Conservation (phyloP, 2,797 vertebrate species). For the Tragelaphus oryx region DNA sequence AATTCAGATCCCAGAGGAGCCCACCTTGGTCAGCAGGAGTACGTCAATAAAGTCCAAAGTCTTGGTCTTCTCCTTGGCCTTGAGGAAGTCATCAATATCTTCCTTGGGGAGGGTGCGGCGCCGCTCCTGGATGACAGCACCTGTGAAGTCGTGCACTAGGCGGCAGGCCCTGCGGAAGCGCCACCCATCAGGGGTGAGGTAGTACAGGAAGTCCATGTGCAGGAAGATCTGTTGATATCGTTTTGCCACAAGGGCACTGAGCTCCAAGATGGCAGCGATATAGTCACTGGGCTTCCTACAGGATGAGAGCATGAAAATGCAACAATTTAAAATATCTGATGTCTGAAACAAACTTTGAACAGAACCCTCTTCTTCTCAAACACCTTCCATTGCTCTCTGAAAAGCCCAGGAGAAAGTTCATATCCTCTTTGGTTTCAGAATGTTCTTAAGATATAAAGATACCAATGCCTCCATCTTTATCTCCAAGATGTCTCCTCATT, state of each 20-base stretch:
- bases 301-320: slow-evolving; percentile 79
- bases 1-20: slow-evolving; percentile 27
- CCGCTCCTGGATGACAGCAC: slow-evolving; percentile 80
- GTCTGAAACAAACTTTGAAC: background rate
- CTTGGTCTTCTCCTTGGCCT: slow-evolving; percentile 70
- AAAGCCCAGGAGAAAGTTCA: background rate
- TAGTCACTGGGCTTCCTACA: slow-evolving; percentile 84
- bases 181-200: slow-evolving; percentile 78
- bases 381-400: background rate
- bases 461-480: background rate
- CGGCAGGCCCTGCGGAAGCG: slow-evolving; percentile 82
- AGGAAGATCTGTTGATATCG: slow-evolving; percentile 76
- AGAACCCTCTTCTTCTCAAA: background rate
- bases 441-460: background rate
- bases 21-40: slow-evolving; percentile 86
- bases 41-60: slow-evolving; percentile 89
- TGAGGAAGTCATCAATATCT: slow-evolving; percentile 49
- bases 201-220: slow-evolving; percentile 87
- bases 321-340: too few species aligned
- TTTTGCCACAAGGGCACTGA: slow-evolving; percentile 85
- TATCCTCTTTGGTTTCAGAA: background rate
- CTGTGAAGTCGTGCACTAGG: slow-evolving; percentile 87
- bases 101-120: slow-evolving; percentile 65
- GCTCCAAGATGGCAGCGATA: slow-evolving; percentile 87
- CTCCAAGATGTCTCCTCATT: background rate